Conservation (phyloP, 1,140 invertebrate genomes). For the Drosophila rufa region DNA sequence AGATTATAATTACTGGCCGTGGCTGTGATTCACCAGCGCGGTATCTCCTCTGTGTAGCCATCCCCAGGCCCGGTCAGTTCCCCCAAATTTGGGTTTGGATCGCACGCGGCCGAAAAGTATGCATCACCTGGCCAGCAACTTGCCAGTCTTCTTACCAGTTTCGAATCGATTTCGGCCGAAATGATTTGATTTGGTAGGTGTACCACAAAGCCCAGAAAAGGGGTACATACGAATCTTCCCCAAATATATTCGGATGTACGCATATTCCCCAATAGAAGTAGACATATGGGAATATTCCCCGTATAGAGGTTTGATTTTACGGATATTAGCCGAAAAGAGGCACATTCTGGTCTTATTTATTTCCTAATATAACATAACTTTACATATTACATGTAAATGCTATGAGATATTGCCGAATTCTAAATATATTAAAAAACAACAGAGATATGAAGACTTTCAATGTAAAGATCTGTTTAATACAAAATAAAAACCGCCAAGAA, state of each 20-base stretch:
- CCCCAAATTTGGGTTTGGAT: neutral
- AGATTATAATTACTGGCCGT: constrained; percentile 29
- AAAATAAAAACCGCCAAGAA: too few relatives aligned
- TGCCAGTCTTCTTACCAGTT: neutral
- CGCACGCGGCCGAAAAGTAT: constrained; percentile 11
- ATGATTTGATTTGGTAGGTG: too few relatives aligned
- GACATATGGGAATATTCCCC: neutral
- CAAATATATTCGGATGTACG: too few relatives aligned
- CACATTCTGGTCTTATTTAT: neutral
- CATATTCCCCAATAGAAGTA: neutral
- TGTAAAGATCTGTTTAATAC: too few relatives aligned
- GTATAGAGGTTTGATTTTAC: too few relatives aligned
- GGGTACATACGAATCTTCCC: too few relatives aligned
- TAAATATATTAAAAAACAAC: too few relatives aligned
- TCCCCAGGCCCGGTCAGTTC: neutral
- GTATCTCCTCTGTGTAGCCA: constrained; percentile 8
- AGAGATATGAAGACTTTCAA: too few relatives aligned
- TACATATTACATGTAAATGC: too few relatives aligned
- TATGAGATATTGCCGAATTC: too few relatives aligned
- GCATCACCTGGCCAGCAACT: neutral
- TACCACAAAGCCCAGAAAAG: too few relatives aligned
- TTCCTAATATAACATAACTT: neutral
- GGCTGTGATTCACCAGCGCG: constrained; percentile 28
- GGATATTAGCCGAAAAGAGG: too few relatives aligned
- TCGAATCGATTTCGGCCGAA: neutral